phyloP scores from a whole-genome alignment of 2,888 invertebrate species.

The Meghimatium bilineatum region DNA sequence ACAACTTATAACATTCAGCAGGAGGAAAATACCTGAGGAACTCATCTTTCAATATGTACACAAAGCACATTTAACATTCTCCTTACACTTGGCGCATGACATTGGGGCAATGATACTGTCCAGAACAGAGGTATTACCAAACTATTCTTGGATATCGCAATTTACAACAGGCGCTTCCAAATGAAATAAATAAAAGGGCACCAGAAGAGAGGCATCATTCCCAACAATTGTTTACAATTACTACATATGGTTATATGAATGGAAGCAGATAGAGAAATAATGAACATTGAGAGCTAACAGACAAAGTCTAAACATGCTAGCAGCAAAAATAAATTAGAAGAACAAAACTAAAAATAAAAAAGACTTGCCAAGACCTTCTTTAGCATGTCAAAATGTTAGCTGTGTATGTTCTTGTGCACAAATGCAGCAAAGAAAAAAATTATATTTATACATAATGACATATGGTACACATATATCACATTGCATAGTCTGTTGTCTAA shows the following conservation, averaged over 20 bases:
- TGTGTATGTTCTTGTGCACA: not conserved
- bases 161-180: conserved; percentile 4
- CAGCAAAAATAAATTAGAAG: not conserved
- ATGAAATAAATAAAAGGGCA: conserved; percentile 19
- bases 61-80: conserved; percentile 7
- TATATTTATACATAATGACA: not conserved
- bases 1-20: no score
- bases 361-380: not conserved
- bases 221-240: not conserved
- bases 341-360: not conserved
- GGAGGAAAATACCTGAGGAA: no score
- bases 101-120: not conserved
- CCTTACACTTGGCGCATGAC: not conserved
- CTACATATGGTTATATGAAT: not conserved
- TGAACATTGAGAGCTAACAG: not conserved
- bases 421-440: not conserved
- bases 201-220: not conserved
- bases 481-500: not conserved
- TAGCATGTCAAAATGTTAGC: not conserved
- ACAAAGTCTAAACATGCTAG: conserved; percentile 6
- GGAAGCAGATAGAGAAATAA: conserved; percentile 1
- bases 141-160: not conserved
- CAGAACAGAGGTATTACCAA: not conserved
- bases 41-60: not conserved
- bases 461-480: not conserved